A percentile compares a stretch with the other conserved stretches of the same genome.
Evolutionary conservation across 1,140 invertebrate genomes (phyloP).

Genomic region (Coelopa frigida): DNA sequence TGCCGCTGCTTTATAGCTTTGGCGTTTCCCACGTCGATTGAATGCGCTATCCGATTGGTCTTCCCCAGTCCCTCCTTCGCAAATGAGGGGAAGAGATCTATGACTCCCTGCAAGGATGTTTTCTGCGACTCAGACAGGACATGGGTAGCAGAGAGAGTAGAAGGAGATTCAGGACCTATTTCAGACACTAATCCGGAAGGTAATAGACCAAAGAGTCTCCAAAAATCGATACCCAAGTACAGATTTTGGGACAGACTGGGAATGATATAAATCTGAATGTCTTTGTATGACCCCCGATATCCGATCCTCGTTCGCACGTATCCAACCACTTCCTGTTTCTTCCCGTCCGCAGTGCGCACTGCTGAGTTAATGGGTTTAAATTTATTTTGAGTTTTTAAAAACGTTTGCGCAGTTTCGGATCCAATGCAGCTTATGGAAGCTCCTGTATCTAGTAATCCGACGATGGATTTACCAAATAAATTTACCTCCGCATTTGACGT

Average conservation of each 20-base stretch:
- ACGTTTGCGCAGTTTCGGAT: background rate
- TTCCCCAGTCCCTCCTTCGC: background rate
- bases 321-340: slow-evolving; percentile 1
- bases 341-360: slow-evolving; percentile 10
- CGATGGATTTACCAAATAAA: background rate
- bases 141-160: background rate
- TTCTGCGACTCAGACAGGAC: background rate
- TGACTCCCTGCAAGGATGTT: background rate
- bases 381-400: background rate
- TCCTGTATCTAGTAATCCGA: slow-evolving; percentile 9
- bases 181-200: background rate
- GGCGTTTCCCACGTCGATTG: slow-evolving; percentile 11
- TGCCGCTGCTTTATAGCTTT: slow-evolving; percentile 22
- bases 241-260: slow-evolving; percentile 7
- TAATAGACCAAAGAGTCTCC: slow-evolving; percentile 7
- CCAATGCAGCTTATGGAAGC: slow-evolving; percentile 13
- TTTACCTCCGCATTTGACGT: slow-evolving; percentile 6
- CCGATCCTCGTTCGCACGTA: background rate
- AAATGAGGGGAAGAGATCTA: slow-evolving; percentile 5
- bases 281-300: slow-evolving; percentile 4
- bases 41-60: background rate
- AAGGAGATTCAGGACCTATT: background rate
- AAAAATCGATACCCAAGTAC: slow-evolving; percentile 15
- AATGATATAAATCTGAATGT: slow-evolving; percentile 11
- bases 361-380: slow-evolving; percentile 2